Percentiles rank a stretch among this genome's conserved stretches.
These are phyloP conservation scores for Tenthredo notha DNA, from an alignment of 2,888 invertebrate genomes.

Conservation along the genomic window DNA sequence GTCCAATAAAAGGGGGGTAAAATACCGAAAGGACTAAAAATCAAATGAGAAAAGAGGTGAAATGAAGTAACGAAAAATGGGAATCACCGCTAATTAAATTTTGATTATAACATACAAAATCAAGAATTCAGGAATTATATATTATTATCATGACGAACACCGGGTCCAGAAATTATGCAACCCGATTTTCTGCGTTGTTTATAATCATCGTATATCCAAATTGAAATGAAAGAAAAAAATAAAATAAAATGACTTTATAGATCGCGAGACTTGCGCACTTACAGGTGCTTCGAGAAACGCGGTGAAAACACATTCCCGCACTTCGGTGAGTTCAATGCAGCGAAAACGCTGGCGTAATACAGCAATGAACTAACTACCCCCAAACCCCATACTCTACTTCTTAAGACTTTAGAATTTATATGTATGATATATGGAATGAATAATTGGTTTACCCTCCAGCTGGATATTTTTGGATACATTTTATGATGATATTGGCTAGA, in stretches of 20 bases:
- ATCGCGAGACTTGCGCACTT: neutral
- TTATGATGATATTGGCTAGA: neutral
- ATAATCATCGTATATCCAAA: neutral
- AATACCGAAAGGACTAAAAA: neutral
- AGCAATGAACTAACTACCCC: neutral
- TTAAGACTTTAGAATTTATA: neutral
- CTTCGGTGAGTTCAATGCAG: constrained; percentile 43
- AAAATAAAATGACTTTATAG: neutral
- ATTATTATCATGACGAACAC: neutral
- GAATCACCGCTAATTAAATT: neutral
- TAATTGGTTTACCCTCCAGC: neutral
- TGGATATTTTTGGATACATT: constrained; percentile 36
- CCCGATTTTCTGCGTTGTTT: neutral
- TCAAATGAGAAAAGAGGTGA: neutral
- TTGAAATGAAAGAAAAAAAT: neutral
- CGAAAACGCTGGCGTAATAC: neutral
- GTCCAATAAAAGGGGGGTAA: constrained; percentile 28
- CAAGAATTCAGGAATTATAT: neutral
- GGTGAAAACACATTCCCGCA: neutral
- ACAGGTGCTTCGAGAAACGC: constrained; percentile 2
- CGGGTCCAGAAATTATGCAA: neutral
- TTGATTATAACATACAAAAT: no score
- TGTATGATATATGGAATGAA: neutral
- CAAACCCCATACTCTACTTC: neutral
- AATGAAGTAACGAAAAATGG: neutral